phyloP scores from a whole-genome alignment of 2,797 vertebrate species.

The Tarsius wallacei region DNA sequence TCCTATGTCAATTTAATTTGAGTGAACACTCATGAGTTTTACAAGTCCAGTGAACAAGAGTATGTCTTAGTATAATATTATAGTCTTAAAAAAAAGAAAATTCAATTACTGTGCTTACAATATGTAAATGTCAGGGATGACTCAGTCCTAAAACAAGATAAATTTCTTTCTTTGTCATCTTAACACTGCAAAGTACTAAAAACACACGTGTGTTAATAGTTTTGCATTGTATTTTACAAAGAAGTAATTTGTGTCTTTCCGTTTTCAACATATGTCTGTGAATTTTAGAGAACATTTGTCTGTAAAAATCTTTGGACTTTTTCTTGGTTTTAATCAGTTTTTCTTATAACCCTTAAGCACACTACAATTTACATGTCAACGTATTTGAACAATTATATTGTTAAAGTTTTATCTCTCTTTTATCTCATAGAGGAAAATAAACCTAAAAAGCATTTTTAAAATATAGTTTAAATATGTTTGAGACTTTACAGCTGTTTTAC shows the following conservation, averaged over 20 bases:
- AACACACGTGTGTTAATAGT: conserved; percentile 81
- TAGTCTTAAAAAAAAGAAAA: conserved; percentile 78
- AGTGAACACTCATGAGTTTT: conserved; percentile 81
- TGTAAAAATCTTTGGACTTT: conserved; percentile 63
- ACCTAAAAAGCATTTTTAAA: not conserved
- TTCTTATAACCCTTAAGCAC: conserved; percentile 12
- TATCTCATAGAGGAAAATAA: conserved; percentile 62
- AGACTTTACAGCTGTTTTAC: conserved; percentile 48
- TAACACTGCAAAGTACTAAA: conserved; percentile 73
- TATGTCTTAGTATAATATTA: conserved; percentile 83
- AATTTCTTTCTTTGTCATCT: conserved; percentile 58
- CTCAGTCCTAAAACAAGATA: conserved; percentile 75
- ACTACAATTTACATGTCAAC: conserved; percentile 35
- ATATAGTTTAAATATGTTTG: conserved; percentile 68
- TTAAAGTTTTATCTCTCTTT: conserved; percentile 19
- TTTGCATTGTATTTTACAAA: conserved; percentile 84
- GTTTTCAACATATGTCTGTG: conserved; percentile 33
- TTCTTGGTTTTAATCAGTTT: conserved; percentile 24
- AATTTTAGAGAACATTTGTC: conserved; percentile 62
- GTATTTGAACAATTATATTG: conserved; percentile 69
- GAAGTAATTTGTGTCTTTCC: conserved; percentile 45
- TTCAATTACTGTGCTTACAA: conserved; percentile 86
- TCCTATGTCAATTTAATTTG: conserved; percentile 79
- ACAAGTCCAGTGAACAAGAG: conserved; percentile 79
- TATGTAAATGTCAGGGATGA: conserved; percentile 77